Evolutionary conservation across 2,888 invertebrate species (phyloP), one percentile per base, ranked within the genome.

Genomic region (Elegia similella): DNA sequence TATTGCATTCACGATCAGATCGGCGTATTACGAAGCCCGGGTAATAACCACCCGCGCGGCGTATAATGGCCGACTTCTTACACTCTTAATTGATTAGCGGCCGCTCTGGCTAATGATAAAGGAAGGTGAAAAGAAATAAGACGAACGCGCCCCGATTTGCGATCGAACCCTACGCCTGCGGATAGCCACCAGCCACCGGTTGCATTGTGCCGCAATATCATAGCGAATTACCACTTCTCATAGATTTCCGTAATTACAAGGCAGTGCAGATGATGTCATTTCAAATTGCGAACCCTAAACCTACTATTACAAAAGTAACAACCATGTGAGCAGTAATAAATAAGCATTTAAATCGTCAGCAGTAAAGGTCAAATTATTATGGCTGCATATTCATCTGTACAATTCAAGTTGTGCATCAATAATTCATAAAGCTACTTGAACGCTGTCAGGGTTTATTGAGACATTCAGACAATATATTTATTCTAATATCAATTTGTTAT

Each of bases 11-110:
- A 88, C 90, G 91, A 90, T 89, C 86, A 78, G 78, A 88, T 87
- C 87, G 88, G 77, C 82, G 84, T 88, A 87, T 89, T 89, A 86
- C 86, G 84, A 82, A 80, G 84, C 83, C 78, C 76, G 75, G 82
- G 85, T 91, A 91, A 91, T 91, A 89, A 89, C 89, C 84, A 83
- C 87, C 86, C 89, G 87, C 80, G 80, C 86, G 80, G 77, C 82
- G 84, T 84, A 87, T 91, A 91, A 91, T 90, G 84, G 88, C 86
- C 82, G 87, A 89, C 90, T 89, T 88, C 90, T 90, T 90, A 89
- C 86, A 85, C 88, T 90, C 90, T 92, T 92, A 92, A 92, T 92
- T 92, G 92, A 92, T 92, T 92, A 91, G 91, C 92, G 92, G 92
- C 88, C 85, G 87, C 87, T 83, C 80, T 80, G 86, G 76, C 86